Base-by-base conservation (phyloP, 2,888 invertebrate species). In the Nemoura dubitans region DNA sequence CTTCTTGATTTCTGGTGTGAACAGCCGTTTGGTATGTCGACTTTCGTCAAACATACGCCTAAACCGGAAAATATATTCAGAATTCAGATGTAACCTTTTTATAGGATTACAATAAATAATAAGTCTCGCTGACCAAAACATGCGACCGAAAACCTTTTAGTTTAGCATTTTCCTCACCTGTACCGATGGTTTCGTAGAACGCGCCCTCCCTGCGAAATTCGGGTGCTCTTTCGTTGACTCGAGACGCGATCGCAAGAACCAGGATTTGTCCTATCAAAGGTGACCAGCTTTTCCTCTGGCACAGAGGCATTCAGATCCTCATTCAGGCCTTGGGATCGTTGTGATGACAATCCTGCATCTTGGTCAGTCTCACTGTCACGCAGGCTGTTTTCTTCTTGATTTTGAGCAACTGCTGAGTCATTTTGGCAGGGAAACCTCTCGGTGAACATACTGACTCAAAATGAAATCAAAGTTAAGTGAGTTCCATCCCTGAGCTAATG, bases 1-100 rank as follows among this genome's bases (percentile, higher is more conserved):
- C 88, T 94, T 93, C 90, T 96, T 96, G 89, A 96, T 96, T 93
- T 96, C 96, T 86, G 96, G 96, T 14, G 96, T 96, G 91, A 96
- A 96, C 29, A 96, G 92, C 88, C 95, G 93, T 90, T 96, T 96
- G 85, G 94, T 94, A 43, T 95, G 94, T 82, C 95, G 93, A 90
- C 93, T 93, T 85, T 94, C 94, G 81, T 93, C 94, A 80, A 87
- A 88, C 1, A 87, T 87, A 6, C 87, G 86, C 80, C 88, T 88
- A 86, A 0, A 78, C 43, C 6, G 90, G 94, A 92, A 27, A 78
- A 78, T 76, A n/a, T n/a, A n/a, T n/a, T n/a, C n/a, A n/a, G n/a
- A n/a, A n/a, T n/a, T n/a, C n/a, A n/a, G n/a, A n/a, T n/a, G n/a
- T n/a, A n/a, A n/a, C n/a, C n/a, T n/a, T n/a, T n/a, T n/a, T n/a